These are phyloP conservation scores for Aplochiton taeniatus DNA, from an alignment of 2,797 vertebrate genomes.

Conservation along the genomic window DNA sequence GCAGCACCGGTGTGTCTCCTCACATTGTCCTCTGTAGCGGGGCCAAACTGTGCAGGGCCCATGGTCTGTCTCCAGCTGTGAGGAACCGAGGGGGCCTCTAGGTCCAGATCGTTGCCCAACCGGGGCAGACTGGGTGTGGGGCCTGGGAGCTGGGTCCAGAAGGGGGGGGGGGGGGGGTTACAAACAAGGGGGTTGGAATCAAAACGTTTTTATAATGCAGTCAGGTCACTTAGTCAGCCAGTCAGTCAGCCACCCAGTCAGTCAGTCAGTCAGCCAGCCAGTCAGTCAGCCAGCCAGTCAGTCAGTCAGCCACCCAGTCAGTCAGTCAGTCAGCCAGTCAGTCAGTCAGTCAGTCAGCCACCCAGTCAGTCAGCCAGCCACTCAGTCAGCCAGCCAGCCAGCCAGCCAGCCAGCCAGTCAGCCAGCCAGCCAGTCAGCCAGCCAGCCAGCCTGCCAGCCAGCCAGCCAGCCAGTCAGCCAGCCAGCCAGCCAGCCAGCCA, in stretches of 20 bases:
- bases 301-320: not conserved
- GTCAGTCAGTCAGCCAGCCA: not conserved
- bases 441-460: not conserved
- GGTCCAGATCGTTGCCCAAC: conserved; percentile 67
- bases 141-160: conserved; percentile 30
- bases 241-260: not conserved
- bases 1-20: no score
- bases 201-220: no score
- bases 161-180: not conserved
- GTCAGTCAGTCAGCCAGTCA: not conserved
- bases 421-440: not conserved
- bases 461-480: not conserved
- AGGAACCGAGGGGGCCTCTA: conserved; percentile 30
- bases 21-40: conserved; percentile 44
- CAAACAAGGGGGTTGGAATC: not conserved
- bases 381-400: not conserved
- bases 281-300: not conserved
- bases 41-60: conserved; percentile 3
- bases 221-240: not conserved
- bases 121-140: conserved; percentile 31
- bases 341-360: not conserved
- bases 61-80: conserved; percentile 63
- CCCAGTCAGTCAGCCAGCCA: not conserved
- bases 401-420: no score
- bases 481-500: not conserved